These are phyloP conservation scores for Hyaena hyaena DNA, from an alignment of 2,113 vertebrate genomes.

Conservation along the genomic window DNA sequence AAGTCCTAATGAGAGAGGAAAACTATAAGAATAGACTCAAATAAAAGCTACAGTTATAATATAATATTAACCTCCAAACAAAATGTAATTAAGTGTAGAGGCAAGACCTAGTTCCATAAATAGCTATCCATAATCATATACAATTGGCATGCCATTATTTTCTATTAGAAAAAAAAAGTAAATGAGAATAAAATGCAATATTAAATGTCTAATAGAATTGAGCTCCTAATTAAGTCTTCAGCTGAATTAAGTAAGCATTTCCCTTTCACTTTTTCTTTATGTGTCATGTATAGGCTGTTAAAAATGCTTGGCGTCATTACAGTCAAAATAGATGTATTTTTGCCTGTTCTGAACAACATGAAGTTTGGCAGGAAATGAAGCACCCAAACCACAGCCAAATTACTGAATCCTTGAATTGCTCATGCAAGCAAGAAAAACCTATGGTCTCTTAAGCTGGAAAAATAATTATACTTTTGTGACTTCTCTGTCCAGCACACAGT, in stretches of 20 bases:
- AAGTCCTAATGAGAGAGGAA: constrained; percentile 33
- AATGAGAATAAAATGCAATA: constrained; percentile 78
- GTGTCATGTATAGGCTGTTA: constrained; percentile 67
- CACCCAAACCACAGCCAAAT: background rate
- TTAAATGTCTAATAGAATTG: constrained; percentile 70
- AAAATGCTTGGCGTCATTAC: constrained; percentile 71
- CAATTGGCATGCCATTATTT: constrained; percentile 80
- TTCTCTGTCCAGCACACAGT: background rate
- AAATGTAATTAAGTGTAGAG: constrained; percentile 77
- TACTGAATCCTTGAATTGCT: constrained; percentile 62
- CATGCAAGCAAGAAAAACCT: constrained; percentile 50
- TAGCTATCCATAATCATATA: constrained; percentile 77
- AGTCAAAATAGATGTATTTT: constrained; percentile 75
- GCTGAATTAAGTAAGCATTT: constrained; percentile 73
- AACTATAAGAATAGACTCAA: constrained; percentile 60
- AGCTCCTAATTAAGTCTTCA: constrained; percentile 79
- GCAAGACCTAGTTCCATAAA: constrained; percentile 78
- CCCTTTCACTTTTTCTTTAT: constrained; percentile 66
- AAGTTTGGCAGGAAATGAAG: constrained; percentile 62
- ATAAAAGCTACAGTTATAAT: constrained; percentile 70
- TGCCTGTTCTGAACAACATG: constrained; percentile 62
- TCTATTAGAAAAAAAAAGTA: constrained; percentile 76
- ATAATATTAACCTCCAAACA: constrained; percentile 74
- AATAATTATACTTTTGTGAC: background rate
- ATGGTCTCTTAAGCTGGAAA: background rate